Conservation (phyloP, 2,113 vertebrate species). For the Pteruthius melanotis region DNA sequence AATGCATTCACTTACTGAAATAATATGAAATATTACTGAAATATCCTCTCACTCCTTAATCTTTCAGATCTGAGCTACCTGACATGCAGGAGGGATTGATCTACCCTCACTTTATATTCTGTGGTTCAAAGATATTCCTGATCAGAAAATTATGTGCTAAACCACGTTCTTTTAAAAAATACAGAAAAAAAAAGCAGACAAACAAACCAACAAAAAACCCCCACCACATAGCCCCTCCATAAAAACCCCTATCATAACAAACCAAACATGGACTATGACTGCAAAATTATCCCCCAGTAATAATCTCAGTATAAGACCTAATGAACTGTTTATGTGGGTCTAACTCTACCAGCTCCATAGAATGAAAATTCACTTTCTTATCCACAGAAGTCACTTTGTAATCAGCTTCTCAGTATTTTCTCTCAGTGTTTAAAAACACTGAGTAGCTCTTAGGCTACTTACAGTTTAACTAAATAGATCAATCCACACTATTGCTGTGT, state of each 20-base stretch:
- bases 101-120: not conserved
- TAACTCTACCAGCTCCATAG: not conserved
- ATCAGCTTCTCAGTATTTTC: not conserved
- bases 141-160: conserved; percentile 1
- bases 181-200: not conserved
- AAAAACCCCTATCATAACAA: not conserved
- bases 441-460: not conserved
- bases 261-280: not conserved
- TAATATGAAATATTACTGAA: too few species aligned
- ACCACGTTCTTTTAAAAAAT: not conserved
- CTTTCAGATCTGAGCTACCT: not conserved
- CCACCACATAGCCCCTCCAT: fast-evolving
- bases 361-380: not conserved
- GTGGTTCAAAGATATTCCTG: not conserved
- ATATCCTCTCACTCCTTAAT: not conserved
- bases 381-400: not conserved
- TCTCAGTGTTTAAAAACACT: not conserved
- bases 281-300: not conserved
- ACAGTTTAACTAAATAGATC: not conserved
- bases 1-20: not conserved
- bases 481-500: not conserved
- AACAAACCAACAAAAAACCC: not conserved
- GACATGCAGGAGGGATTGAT: not conserved
- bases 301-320: not conserved
- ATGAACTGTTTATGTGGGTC: not conserved